phyloP scores from a whole-genome alignment of 2,888 invertebrate species.

The Brenthis hecate region DNA sequence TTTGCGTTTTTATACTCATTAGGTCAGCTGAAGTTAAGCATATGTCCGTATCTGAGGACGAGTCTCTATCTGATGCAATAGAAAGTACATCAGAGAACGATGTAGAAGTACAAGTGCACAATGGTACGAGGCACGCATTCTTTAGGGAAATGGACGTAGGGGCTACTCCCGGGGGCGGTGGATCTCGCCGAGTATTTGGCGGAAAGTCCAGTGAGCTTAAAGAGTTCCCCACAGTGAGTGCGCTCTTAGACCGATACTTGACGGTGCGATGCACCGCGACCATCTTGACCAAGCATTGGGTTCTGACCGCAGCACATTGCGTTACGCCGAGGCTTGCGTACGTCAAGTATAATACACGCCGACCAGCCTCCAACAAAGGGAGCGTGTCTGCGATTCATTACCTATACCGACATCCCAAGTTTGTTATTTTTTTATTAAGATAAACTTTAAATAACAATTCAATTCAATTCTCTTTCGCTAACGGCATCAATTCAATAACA shows the following conservation, averaged over 20 bases:
- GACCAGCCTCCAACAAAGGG: conserved; percentile 48
- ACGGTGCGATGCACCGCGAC: conserved; percentile 60
- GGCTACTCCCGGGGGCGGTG: conserved; percentile 8
- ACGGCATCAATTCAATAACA: background rate
- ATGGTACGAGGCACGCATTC: conserved; percentile 47
- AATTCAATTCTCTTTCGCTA: no score
- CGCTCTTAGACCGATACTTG: conserved; percentile 62
- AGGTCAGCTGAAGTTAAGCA: background rate
- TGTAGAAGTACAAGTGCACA: conserved; percentile 4
- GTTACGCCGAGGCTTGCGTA: conserved; percentile 55
- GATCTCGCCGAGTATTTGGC: conserved; percentile 62
- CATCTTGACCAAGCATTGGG: conserved; percentile 63
- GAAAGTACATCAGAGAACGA: background rate
- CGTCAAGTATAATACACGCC: conserved; percentile 61
- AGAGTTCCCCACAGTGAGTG: conserved; percentile 55
- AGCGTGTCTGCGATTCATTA: conserved; percentile 52
- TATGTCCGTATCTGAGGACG: background rate
- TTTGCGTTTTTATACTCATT: background rate
- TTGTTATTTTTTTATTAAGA: conserved; percentile 29
- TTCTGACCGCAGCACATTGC: conserved; percentile 72
- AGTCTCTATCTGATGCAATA: background rate
- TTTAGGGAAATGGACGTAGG: conserved; percentile 46
- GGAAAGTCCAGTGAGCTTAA: conserved; percentile 49
- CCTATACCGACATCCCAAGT: conserved; percentile 66
- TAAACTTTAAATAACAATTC: background rate